Evolutionary conservation across 2,113 vertebrate species (phyloP), one percentile per base, ranked within the genome.

Genomic region (Elephantulus edwardii): DNA sequence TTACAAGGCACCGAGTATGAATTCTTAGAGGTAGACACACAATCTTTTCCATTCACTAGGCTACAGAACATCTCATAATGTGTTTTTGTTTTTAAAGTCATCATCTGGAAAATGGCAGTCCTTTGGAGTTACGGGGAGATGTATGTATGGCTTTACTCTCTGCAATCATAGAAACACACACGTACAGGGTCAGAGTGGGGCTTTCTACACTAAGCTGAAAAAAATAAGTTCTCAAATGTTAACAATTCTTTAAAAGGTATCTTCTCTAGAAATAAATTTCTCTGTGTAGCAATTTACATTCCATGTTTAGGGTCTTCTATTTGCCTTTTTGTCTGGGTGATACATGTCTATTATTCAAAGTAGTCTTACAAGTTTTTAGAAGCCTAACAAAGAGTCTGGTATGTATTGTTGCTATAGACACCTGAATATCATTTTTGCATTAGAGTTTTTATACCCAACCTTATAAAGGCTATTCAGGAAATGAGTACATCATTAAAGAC

Each of bases 311-410:
- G 50, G 28, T 40, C 58, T 40, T 85, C 56, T 54, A 72, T 90
- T 74, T 76, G n/a, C 38, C 85, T 85, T 88, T 86, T 76, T 68
- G 44, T 88, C 17, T 62, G 33, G 48, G 42, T 52, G 71, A 62
- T 60, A 48, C 26, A 72, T 85, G 92, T 83, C 93, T 72, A 82
- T 84, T 87, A 72, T 76, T 44, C 54, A 56, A 70, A 85, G 83
- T 40, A 79, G 19, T 56, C 58, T 72, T 44, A 56, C 38, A 83
- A 83, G 48, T 48, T 72, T 75, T 89, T 54, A 75, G 70, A 56
- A 85, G 38, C 42, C 70, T 71, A n/a, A n/a, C 58, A 46, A 86
- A 88, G 88, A 75, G 33, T 92, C 26, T 19, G 46, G n/a, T 54
- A 74, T 44, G 16, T 17, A 4, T 79, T 42, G 3, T n/a, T 30